Conservation (phyloP, 2,888 invertebrate genomes). For the Macrophya annulata region DNA sequence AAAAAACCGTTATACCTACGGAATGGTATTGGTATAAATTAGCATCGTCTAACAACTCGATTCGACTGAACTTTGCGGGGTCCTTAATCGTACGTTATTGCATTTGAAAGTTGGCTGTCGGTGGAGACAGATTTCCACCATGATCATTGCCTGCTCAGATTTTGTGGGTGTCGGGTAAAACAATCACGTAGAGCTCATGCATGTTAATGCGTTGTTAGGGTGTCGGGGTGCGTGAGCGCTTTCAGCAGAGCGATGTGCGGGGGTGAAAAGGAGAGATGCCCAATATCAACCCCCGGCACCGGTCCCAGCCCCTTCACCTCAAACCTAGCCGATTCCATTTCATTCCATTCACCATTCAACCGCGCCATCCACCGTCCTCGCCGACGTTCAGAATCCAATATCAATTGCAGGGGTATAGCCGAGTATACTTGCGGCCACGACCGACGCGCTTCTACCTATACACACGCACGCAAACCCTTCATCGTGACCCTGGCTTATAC, state of each 20-base stretch:
- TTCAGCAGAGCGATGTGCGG: slow-evolving; percentile 28
- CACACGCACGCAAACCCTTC: background rate
- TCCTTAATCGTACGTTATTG: slow-evolving; percentile 44
- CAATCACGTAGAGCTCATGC: slow-evolving; percentile 79
- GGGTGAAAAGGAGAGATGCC: slow-evolving; percentile 70
- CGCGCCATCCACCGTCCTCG: slow-evolving; percentile 67
- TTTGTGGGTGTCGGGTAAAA: slow-evolving; percentile 75
- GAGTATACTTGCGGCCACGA: slow-evolving; percentile 51
- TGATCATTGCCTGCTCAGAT: slow-evolving; percentile 71
- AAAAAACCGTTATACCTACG: background rate
- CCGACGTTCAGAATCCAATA: slow-evolving; percentile 64
- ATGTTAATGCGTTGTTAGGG: slow-evolving; percentile 79
- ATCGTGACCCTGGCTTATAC: slow-evolving; percentile 39
- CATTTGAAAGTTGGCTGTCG: slow-evolving; percentile 33
- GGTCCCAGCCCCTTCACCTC: slow-evolving; percentile 48
- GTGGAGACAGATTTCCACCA: slow-evolving; percentile 60
- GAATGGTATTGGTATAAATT: slow-evolving; percentile 37
- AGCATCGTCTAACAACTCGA: slow-evolving; percentile 42
- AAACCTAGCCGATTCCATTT: slow-evolving; percentile 54
- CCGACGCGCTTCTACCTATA: slow-evolving; percentile 34
- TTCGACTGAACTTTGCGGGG: background rate
- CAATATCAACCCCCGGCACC: slow-evolving; percentile 75
- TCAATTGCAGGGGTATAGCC: slow-evolving; percentile 56
- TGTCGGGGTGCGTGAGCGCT: slow-evolving; percentile 64
- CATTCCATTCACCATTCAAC: slow-evolving; percentile 56